Percentiles rank a stretch among this genome's conserved stretches.
phyloP scores from a whole-genome alignment of 2,797 vertebrate species.

The Xenentodon cancila region DNA sequence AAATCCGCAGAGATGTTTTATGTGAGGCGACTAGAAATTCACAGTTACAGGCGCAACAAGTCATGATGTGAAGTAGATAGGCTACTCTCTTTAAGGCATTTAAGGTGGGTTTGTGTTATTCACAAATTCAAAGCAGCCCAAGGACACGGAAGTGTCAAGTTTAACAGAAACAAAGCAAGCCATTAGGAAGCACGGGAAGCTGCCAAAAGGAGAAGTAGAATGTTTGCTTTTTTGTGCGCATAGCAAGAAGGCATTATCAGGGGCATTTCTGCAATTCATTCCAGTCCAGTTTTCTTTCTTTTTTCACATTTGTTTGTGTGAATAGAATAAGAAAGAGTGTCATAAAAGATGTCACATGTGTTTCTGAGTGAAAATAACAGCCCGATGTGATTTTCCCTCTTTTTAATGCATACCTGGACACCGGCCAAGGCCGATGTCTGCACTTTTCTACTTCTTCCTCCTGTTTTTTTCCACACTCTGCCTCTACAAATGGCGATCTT shows the following conservation, averaged over 20 bases:
- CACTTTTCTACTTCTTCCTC: not conserved
- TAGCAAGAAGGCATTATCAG: constrained; percentile 3
- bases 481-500: constrained; percentile 48
- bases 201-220: constrained; percentile 71
- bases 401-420: not conserved
- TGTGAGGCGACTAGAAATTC: constrained; percentile 37
- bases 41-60: constrained; percentile 25
- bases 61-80: constrained; percentile 6
- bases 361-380: constrained; percentile 18
- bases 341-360: not conserved
- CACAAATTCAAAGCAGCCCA: constrained; percentile 31
- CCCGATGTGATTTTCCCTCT: not conserved
- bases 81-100: constrained; percentile 14
- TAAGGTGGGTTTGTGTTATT: constrained; percentile 17
- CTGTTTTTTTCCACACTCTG: constrained; percentile 18
- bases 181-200: constrained; percentile 57
- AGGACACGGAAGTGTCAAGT: constrained; percentile 64
- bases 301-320: not conserved
- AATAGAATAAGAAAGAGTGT: not conserved
- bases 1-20: not conserved
- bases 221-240: constrained; percentile 50
- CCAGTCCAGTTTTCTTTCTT: not conserved
- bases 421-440: not conserved
- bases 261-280: constrained; percentile 14
- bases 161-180: constrained; percentile 16